Percentiles rank a stretch among this genome's conserved stretches.
These are phyloP conservation scores for Melanostoma scalare DNA, from an alignment of 2,888 invertebrate species.

Conservation along the genomic window DNA sequence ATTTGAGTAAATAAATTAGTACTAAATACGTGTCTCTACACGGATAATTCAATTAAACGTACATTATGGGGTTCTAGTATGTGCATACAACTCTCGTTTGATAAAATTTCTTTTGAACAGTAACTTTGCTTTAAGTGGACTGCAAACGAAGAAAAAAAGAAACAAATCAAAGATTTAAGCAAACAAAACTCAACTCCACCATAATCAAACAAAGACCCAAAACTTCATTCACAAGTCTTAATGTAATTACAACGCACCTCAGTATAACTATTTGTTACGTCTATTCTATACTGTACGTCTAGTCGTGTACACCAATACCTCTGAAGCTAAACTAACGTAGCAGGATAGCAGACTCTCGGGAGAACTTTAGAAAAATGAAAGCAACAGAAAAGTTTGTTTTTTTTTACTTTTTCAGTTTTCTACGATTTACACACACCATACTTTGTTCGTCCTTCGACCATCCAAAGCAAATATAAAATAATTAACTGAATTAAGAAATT, in stretches of 20 bases:
- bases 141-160: background rate
- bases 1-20: too few relatives aligned
- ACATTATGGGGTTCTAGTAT: too few relatives aligned
- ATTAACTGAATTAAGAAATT: constrained; percentile 73
- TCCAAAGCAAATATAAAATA: constrained; percentile 69
- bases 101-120: too few relatives aligned
- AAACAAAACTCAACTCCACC: background rate
- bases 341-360: background rate
- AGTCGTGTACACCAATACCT: constrained; percentile 4
- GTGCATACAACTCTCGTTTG: too few relatives aligned
- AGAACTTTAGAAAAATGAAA: constrained; percentile 30
- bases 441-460: background rate
- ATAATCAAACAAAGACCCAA: constrained; percentile 3
- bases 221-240: constrained; percentile 13
- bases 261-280: constrained; percentile 20
- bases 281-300: background rate
- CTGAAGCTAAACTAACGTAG: constrained; percentile 3
- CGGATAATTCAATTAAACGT: too few relatives aligned
- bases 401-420: background rate
- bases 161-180: background rate
- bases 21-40: too few relatives aligned
- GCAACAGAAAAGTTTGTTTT: constrained; percentile 29
- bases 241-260: constrained; percentile 54
- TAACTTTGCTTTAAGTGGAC: too few relatives aligned
- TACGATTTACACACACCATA: background rate